Evolutionary conservation across 1,140 invertebrate genomes (phyloP).

Genomic region (Metopolophium dirhodum): DNA sequence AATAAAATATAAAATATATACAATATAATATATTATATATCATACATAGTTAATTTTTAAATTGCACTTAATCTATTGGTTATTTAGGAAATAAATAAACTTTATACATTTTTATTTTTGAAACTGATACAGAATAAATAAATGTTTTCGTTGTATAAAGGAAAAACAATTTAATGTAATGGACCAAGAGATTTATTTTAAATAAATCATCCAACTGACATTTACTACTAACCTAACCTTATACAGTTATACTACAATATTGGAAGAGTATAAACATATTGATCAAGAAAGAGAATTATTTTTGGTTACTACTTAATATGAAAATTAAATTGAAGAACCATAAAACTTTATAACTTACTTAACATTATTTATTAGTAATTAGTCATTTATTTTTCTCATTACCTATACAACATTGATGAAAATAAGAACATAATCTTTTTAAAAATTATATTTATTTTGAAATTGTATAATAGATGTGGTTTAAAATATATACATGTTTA

Average conservation of each 20-base stretch:
- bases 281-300: background rate
- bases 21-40: no score
- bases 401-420: background rate
- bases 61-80: background rate
- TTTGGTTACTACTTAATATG: background rate
- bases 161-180: background rate
- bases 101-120: background rate
- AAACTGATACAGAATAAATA: background rate
- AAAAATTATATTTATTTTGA: background rate
- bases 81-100: background rate
- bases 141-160: background rate
- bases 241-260: background rate
- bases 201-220: background rate
- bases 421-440: background rate
- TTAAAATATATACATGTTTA: background rate
- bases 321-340: background rate
- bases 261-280: background rate
- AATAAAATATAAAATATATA: no score
- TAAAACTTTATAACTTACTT: background rate
- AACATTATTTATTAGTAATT: background rate
- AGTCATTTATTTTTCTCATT: background rate
- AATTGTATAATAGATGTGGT: background rate
- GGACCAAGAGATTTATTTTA: background rate
- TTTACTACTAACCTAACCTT: background rate
- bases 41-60: background rate